phyloP scores from a whole-genome alignment of 2,797 vertebrate genomes.

The Oryzias dopingdopingensis region DNA sequence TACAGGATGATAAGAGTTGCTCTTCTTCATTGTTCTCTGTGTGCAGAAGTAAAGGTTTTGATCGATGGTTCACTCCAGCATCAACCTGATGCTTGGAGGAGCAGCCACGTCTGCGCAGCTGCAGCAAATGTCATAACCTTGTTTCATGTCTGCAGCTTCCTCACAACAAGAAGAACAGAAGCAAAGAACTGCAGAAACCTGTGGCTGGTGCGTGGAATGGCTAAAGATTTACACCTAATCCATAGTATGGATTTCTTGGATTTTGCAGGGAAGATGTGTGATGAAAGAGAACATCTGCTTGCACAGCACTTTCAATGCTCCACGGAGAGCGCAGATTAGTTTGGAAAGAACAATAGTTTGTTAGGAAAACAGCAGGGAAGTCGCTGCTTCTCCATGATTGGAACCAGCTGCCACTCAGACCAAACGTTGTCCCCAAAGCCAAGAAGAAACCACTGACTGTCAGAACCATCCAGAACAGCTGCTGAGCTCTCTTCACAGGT shows the following conservation, averaged over 20 bases:
- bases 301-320: not conserved
- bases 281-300: not conserved
- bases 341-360: slow-evolving; percentile 25
- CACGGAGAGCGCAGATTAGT: slow-evolving; percentile 10
- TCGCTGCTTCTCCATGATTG: slow-evolving; percentile 24
- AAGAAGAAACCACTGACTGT: not conserved
- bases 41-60: too few relatives aligned
- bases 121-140: too few relatives aligned
- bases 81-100: too few relatives aligned
- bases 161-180: too few relatives aligned
- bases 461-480: not conserved
- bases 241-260: not conserved
- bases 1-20: too few relatives aligned
- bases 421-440: slow-evolving; percentile 25
- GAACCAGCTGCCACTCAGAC: slow-evolving; percentile 49
- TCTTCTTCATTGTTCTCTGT: too few relatives aligned
- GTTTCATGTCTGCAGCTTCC: too few relatives aligned
- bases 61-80: too few relatives aligned
- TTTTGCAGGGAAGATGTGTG: slow-evolving; percentile 4
- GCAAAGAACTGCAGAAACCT: not conserved
- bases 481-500: too few relatives aligned
- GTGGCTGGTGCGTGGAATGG: not conserved
- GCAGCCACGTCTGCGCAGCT: too few relatives aligned
- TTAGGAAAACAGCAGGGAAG: slow-evolving; percentile 22
- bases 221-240: not conserved